Base-by-base conservation (phyloP, 2,797 vertebrate genomes). In the Ptychadena robeensis region DNA sequence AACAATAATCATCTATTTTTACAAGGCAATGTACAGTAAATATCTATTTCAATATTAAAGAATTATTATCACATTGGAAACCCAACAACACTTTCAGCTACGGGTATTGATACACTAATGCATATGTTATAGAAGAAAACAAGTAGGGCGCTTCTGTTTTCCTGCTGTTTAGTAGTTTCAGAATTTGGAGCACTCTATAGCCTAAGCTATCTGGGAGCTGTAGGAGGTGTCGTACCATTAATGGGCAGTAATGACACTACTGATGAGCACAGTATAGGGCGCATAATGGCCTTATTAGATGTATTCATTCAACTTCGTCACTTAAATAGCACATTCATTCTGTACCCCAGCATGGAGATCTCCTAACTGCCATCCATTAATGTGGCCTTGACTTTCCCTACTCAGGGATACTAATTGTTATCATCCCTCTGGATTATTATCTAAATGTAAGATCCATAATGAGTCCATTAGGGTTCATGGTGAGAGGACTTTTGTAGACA, bases 1-100 rank as follows among this genome's bases (percentile, higher is more conserved):
- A 76, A 76, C 38, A 18, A 76, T 14, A 61, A 64, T 9, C 32
- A 59, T 76, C 61, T 76, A 76, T 65, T 76, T 65, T 76, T 65
- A 65, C 61, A 65, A 3, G 25, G 34, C 2, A 44, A 44, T 44
- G 11, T 44, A 44, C 14, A 44, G 5, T 15, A 44, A 75, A 64
- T 32, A 44, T 44, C 0, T 44, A 12, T 44, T 44, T 44, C 40
- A 44, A 30, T 65, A 32, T 65, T 15, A 38, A 9, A 38, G 37
- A 75, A 28, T 2, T 57, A 5, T 10, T 11, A 73, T 61, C 37
- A 11, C 32, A 44, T 76, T n/a, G 31, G 32, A 12, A 65, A 40
- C 11, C 18, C n/a, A 15, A 9, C 0, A 22, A 73, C 14, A 14
- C 27, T 11, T 63, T 25, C 3, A 61, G n/a, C 32, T 64, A 30